A percentile compares a stretch with the other conserved stretches of the same genome.
Evolutionary conservation across 2,113 vertebrate species (phyloP).

Genomic region (Pipa parva): DNA sequence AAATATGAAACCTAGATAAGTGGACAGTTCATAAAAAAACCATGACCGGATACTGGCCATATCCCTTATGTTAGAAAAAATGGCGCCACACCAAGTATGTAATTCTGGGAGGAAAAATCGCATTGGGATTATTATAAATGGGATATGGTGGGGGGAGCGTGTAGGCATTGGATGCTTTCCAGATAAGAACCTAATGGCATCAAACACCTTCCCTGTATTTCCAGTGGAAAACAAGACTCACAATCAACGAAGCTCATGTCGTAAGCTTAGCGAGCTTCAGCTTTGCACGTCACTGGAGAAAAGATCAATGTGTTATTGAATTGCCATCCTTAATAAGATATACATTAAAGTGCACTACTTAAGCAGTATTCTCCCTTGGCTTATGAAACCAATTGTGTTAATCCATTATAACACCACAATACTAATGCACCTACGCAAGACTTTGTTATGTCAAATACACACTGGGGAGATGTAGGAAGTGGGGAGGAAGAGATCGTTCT

Average conservation of each 20-base stretch:
- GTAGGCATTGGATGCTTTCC: no score
- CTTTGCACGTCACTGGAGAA: not conserved
- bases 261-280: slow-evolving; percentile 2
- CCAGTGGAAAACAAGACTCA: no score
- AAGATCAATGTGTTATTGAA: slow-evolving; percentile 35
- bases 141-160: no score
- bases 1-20: no score
- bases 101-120: no score
- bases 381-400: slow-evolving; percentile 25
- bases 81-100: no score
- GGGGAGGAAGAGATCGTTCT: not conserved
- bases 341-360: slow-evolving; percentile 38
- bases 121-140: no score
- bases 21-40: no score
- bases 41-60: no score
- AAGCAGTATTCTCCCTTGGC: slow-evolving; percentile 27
- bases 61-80: no score
- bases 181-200: no score
- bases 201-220: no score
- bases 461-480: not conserved
- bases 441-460: slow-evolving; percentile 10
- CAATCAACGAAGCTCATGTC: not conserved
- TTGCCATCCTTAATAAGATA: slow-evolving; percentile 39
- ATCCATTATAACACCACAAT: slow-evolving; percentile 34
- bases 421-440: slow-evolving; percentile 14